A percentile compares a stretch with the other conserved stretches of the same genome.
Conservation (phyloP, 2,797 vertebrate genomes). For the Diglossa cyanea region DNA sequence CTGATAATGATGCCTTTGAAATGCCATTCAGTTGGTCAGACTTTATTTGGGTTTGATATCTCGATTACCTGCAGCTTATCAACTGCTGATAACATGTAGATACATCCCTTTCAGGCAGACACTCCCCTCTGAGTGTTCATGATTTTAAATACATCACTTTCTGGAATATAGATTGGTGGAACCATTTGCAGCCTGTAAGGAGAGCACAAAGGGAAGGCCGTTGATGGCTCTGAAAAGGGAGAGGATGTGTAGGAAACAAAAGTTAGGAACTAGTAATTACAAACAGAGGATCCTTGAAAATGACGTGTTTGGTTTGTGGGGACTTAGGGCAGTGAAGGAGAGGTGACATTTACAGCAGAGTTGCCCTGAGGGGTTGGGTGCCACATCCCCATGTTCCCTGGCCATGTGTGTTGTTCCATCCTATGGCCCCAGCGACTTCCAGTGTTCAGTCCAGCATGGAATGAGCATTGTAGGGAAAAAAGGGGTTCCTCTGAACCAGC, state of each 20-base stretch:
- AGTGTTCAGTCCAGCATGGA: fast-evolving
- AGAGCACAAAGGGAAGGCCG: background rate
- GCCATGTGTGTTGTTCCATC: background rate
- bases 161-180: background rate
- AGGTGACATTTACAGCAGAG: background rate
- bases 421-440: fast-evolving
- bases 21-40: background rate
- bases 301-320: background rate
- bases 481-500: background rate
- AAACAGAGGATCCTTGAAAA: background rate
- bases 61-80: background rate
- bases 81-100: background rate
- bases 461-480: background rate
- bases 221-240: background rate
- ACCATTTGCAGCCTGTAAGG: background rate
- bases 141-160: background rate
- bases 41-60: background rate
- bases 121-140: background rate
- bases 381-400: background rate
- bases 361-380: background rate
- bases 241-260: background rate
- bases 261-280: background rate
- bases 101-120: background rate
- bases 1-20: background rate
- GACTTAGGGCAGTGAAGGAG: background rate